Conservation (phyloP, 2,113 vertebrate genomes). For the Ahaetulla prasina region DNA sequence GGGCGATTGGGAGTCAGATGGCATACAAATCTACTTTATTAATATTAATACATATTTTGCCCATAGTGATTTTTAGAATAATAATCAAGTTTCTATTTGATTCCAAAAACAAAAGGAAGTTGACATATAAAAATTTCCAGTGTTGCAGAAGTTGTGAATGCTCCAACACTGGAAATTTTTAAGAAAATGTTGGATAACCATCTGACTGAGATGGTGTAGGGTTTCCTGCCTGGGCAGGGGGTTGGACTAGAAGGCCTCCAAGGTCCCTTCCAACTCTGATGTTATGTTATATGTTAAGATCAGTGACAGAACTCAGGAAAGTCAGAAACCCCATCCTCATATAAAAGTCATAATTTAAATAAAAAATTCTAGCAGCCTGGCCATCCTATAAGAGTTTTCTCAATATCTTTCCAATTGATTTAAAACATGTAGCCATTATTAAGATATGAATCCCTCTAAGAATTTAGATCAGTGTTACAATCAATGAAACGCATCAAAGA, state of each 20-base stretch:
- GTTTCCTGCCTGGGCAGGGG: no score
- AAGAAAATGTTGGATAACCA: no score
- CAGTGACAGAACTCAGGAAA: not conserved
- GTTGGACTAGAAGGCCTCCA: no score
- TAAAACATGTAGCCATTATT: no score
- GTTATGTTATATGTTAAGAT: no score
- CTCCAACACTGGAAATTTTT: no score
- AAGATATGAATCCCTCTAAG: not conserved
- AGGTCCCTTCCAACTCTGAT: no score
- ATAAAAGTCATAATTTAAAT: not conserved
- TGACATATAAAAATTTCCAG: no score
- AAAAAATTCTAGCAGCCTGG: not conserved
- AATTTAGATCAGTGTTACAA: not conserved
- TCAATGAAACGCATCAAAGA: not conserved
- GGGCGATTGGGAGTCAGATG: not conserved
- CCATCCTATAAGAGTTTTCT: not conserved
- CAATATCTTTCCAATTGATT: not conserved
- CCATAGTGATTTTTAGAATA: not conserved
- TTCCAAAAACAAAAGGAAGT: not conserved
- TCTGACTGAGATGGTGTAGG: no score
- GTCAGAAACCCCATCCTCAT: not conserved
- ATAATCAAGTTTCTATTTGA: not conserved
- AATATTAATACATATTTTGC: not conserved
- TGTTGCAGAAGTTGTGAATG: no score
- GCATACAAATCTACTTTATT: not conserved